These are phyloP conservation scores for Poeciliopsis retropinna DNA, from an alignment of 2,113 vertebrate species.

Conservation along the genomic window DNA sequence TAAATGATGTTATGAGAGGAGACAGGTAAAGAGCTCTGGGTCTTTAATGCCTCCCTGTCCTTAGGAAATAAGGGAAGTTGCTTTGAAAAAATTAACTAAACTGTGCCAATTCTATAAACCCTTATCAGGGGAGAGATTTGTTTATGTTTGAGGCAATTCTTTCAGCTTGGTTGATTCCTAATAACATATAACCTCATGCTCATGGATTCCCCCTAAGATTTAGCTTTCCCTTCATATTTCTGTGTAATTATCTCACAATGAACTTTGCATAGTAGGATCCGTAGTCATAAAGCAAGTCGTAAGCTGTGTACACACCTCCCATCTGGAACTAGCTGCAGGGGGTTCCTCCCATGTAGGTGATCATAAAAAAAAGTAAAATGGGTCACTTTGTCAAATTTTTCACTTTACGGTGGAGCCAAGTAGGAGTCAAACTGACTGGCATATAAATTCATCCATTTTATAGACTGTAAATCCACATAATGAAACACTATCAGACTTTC, in stretches of 20 bases:
- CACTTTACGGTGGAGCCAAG: constrained; percentile 35
- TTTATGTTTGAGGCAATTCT: constrained; percentile 50
- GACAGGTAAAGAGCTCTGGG: constrained; percentile 7
- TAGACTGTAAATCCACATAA: constrained; percentile 52
- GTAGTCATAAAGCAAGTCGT: constrained; percentile 15
- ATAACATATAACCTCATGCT: constrained; percentile 27
- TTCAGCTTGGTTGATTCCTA: constrained; percentile 8
- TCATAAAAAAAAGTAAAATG: constrained; percentile 54
- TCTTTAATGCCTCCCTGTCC: not conserved
- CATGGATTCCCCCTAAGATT: constrained; percentile 1
- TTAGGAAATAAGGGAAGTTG: not conserved
- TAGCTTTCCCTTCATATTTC: constrained; percentile 30
- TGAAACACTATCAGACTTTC: constrained; percentile 46
- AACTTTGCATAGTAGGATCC: constrained; percentile 20
- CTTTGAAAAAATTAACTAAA: not conserved
- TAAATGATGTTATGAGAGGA: constrained; percentile 47
- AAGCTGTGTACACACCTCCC: constrained; percentile 35
- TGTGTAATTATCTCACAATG: constrained; percentile 20
- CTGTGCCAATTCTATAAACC: constrained; percentile 7
- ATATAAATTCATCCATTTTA: constrained; percentile 55
- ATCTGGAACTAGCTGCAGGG: constrained; percentile 40
- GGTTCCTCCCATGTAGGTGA: constrained; percentile 38
- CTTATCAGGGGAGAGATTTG: constrained; percentile 15
- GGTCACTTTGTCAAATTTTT: constrained; percentile 39
- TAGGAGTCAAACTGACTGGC: constrained; percentile 15